These are phyloP conservation scores for Cygnus atratus DNA, from an alignment of 2,113 vertebrate species.

Conservation along the genomic window DNA sequence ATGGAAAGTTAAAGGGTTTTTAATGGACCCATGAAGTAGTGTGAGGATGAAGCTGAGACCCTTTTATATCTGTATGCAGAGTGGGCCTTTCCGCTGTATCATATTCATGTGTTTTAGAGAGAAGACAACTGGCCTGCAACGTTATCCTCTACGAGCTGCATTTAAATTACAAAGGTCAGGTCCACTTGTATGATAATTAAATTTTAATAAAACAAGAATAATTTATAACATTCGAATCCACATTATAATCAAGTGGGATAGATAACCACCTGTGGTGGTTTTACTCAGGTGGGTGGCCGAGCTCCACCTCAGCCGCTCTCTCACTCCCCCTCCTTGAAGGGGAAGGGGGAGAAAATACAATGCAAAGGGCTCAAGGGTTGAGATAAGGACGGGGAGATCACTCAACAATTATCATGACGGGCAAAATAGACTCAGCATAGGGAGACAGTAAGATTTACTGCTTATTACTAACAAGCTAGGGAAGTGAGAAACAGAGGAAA, in stretches of 20 bases:
- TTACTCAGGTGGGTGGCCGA: too few relatives aligned
- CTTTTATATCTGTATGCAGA: not conserved
- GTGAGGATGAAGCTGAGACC: not conserved
- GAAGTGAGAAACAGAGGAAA: too few relatives aligned
- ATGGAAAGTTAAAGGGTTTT: not conserved
- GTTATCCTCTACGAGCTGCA: not conserved
- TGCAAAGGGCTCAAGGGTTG: too few relatives aligned
- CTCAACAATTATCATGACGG: too few relatives aligned
- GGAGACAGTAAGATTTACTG: too few relatives aligned
- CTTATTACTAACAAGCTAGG: too few relatives aligned
- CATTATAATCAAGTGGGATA: not conserved
- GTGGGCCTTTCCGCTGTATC: not conserved
- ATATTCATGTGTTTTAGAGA: not conserved
- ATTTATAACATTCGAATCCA: not conserved
- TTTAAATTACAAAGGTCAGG: not conserved
- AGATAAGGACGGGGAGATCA: too few relatives aligned
- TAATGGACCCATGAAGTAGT: not conserved
- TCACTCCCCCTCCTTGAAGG: too few relatives aligned
- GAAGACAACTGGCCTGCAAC: not conserved
- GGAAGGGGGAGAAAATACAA: too few relatives aligned
- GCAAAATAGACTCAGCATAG: too few relatives aligned
- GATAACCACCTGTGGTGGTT: not conserved
- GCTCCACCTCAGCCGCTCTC: too few relatives aligned
- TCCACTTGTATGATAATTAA: not conserved
- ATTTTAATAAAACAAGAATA: slow-evolving; percentile 21